Percentiles rank a stretch among this genome's conserved stretches.
These are phyloP conservation scores for Galaxea fascicularis DNA, from an alignment of 92 coral and sea anemone species.

Conservation along the genomic window DNA sequence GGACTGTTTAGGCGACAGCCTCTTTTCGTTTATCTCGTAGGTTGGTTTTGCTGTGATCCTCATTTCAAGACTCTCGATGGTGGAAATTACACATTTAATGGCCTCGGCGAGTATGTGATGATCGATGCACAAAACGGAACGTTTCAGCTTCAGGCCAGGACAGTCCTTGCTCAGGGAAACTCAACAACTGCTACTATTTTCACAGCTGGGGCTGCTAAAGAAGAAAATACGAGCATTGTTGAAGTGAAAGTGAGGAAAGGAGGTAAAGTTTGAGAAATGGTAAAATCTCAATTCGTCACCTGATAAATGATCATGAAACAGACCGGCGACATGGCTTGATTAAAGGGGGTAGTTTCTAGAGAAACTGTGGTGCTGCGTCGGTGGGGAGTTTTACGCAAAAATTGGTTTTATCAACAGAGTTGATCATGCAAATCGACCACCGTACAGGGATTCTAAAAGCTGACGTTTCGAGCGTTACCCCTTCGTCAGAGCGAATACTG, in stretches of 20 bases:
- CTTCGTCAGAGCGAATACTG: no score
- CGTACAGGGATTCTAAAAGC: no score
- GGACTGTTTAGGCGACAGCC: not conserved
- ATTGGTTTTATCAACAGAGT: no score
- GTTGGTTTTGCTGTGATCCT: constrained; percentile 77
- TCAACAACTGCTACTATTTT: constrained; percentile 58
- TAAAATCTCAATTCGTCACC: no score
- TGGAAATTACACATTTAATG: constrained; percentile 74
- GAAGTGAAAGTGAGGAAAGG: constrained; percentile 55
- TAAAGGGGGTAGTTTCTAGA: no score
- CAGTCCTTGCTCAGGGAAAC: constrained; percentile 50
- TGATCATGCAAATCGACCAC: no score
- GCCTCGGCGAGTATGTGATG: constrained; percentile 69
- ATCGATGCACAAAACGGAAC: constrained; percentile 57
- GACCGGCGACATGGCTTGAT: no score
- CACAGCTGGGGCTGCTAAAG: constrained; percentile 68
- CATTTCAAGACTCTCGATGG: constrained; percentile 68
- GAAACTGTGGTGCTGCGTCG: no score
- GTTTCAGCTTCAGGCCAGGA: constrained; percentile 72
- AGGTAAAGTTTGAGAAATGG: constrained; percentile 50
- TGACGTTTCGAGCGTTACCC: no score
- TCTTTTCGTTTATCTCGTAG: not conserved
- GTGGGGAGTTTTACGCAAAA: no score
- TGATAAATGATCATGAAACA: no score
- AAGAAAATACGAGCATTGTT: constrained; percentile 53